Evolutionary conservation across 35 echinoderm and acorn worm species (phyloP).

Genomic region (Acanthaster planci): DNA sequence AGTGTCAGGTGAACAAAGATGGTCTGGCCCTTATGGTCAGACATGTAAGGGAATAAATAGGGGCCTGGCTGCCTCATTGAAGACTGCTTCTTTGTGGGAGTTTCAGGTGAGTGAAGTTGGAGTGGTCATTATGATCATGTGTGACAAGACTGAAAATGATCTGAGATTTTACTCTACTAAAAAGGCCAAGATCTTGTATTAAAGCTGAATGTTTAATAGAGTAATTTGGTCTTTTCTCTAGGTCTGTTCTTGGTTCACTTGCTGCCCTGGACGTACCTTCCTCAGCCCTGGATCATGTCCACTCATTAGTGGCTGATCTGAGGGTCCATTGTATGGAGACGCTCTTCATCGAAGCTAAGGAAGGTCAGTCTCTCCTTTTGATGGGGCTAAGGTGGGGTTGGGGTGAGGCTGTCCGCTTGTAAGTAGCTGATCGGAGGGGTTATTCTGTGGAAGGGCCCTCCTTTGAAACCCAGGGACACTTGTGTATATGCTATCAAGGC

Average conservation of each 20-base stretch:
- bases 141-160: too few relatives aligned
- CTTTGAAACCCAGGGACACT: conserved; percentile 84
- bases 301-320: conserved; percentile 76
- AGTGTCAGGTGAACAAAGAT: conserved; percentile 46
- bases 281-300: conserved; percentile 66
- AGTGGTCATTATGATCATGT: too few relatives aligned
- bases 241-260: conserved; percentile 72
- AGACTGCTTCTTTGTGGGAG: too few relatives aligned
- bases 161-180: too few relatives aligned
- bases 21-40: too few relatives aligned
- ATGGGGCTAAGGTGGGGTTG: too few relatives aligned
- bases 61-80: too few relatives aligned
- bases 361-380: conserved; percentile 44
- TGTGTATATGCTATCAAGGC: background rate
- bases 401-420: background rate
- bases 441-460: conserved; percentile 84
- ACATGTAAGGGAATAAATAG: too few relatives aligned
- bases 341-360: conserved; percentile 87
- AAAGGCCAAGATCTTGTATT: too few relatives aligned
- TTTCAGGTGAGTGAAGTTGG: too few relatives aligned
- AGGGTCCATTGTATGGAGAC: conserved; percentile 83
- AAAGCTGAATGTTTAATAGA: too few relatives aligned
- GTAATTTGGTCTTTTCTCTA: conserved; percentile 6
- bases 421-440: conserved; percentile 75
- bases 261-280: conserved; percentile 80